Conservation (phyloP, 2,888 invertebrate species). For the Antitype chi region DNA sequence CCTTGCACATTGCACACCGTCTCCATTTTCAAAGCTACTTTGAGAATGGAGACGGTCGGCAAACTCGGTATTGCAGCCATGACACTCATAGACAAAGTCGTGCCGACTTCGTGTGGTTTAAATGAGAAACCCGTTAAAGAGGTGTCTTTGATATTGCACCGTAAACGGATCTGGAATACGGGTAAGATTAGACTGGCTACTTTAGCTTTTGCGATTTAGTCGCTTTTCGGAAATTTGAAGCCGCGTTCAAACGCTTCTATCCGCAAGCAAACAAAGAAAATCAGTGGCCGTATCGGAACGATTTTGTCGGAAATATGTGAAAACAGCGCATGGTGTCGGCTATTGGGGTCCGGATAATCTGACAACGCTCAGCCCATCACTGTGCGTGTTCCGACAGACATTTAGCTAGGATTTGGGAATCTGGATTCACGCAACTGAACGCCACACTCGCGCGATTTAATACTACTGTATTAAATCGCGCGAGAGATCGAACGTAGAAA, state of each 20-base stretch:
- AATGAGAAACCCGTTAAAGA: constrained; percentile 45
- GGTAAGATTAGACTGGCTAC: neutral
- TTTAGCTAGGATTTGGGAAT: too few species aligned
- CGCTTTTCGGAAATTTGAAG: neutral
- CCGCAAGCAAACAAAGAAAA: neutral
- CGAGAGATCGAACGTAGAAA: neutral
- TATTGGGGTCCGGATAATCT: too few species aligned
- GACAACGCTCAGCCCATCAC: too few species aligned
- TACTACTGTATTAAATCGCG: too few species aligned
- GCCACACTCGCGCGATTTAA: neutral
- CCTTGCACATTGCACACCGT: constrained; percentile 6
- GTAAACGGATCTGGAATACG: constrained; percentile 46
- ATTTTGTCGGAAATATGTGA: too few species aligned
- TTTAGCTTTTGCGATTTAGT: neutral
- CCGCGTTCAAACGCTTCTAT: neutral
- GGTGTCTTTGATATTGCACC: constrained; percentile 51
- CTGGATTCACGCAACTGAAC: neutral
- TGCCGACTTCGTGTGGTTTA: constrained; percentile 28
- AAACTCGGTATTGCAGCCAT: constrained; percentile 57
- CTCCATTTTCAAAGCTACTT: constrained; percentile 39
- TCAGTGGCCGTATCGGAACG: too few species aligned
- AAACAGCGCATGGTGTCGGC: too few species aligned
- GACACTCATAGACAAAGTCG: constrained; percentile 60
- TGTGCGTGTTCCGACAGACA: too few species aligned
- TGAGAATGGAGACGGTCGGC: too few species aligned